Conservation (phyloP, 2,113 vertebrate genomes). For the Zootoca vivipara region DNA sequence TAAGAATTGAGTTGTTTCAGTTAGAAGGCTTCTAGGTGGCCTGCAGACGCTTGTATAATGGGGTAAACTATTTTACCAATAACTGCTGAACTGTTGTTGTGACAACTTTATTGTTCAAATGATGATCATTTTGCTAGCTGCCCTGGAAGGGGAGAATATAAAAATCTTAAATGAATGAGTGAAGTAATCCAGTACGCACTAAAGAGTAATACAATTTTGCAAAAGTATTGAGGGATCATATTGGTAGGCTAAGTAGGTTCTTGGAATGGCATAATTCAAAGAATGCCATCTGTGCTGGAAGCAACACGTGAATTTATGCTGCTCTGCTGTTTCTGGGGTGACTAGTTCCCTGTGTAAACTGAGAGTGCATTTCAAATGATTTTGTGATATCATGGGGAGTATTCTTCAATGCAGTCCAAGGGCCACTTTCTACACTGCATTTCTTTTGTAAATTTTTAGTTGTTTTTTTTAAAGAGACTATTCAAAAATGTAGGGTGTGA, state of each 20-base stretch:
- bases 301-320: background rate
- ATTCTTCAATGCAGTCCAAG: background rate
- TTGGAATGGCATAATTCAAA: background rate
- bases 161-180: too few relatives aligned
- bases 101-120: too few relatives aligned
- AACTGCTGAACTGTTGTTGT: too few relatives aligned
- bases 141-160: too few relatives aligned
- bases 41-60: too few relatives aligned
- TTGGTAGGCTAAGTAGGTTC: background rate
- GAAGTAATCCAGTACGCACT: background rate
- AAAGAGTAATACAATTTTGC: background rate
- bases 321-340: background rate
- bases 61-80: too few relatives aligned
- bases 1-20: background rate
- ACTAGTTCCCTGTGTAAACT: background rate
- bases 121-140: too few relatives aligned
- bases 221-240: background rate
- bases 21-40: background rate
- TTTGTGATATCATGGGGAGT: background rate
- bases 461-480: background rate
- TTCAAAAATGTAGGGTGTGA: background rate
- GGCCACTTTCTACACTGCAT: background rate
- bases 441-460: too few relatives aligned
- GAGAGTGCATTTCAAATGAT: background rate
- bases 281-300: too few relatives aligned